phyloP scores from a whole-genome alignment of 2,797 vertebrate species.

The Lepus oiostolus region DNA sequence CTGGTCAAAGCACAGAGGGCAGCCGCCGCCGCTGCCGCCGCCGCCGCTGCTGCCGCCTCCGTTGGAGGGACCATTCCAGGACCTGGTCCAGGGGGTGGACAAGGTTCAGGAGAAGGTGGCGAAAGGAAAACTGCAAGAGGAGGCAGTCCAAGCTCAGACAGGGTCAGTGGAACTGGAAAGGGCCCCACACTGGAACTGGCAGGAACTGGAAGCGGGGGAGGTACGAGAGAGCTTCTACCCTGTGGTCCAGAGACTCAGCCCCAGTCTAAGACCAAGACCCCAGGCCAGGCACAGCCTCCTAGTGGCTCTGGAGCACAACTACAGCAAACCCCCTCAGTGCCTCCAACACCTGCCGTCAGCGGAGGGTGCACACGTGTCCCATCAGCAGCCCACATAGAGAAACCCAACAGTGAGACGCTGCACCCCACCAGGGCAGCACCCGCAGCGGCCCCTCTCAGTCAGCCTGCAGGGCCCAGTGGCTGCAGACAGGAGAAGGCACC shows the following conservation, averaged over 20 bases:
- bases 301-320: slow-evolving; percentile 90
- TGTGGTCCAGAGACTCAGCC: slow-evolving; percentile 66
- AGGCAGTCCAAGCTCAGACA: slow-evolving; percentile 66
- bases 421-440: not conserved
- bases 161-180: slow-evolving; percentile 70
- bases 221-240: slow-evolving; percentile 87
- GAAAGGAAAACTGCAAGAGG: slow-evolving; percentile 85
- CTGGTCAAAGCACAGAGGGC: slow-evolving; percentile 95
- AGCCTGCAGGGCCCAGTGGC: not conserved
- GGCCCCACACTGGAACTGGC: slow-evolving; percentile 86
- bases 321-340: slow-evolving; percentile 87
- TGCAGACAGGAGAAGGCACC: slow-evolving; percentile 64
- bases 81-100: slow-evolving; percentile 90
- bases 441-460: not conserved
- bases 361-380: slow-evolving; percentile 70
- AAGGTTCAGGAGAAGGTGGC: slow-evolving; percentile 81
- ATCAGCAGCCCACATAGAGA: slow-evolving; percentile 81
- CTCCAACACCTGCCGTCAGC: slow-evolving; percentile 79
- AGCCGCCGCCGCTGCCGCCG: slow-evolving; percentile 91
- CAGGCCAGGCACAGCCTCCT: slow-evolving; percentile 86
- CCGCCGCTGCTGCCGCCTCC: slow-evolving; percentile 87
- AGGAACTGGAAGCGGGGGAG: slow-evolving; percentile 90
- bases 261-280: slow-evolving; percentile 76
- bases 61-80: slow-evolving; percentile 91
- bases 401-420: not conserved